phyloP scores from a whole-genome alignment of 2,888 invertebrate species.

The Phragmatobia fuliginosa region DNA sequence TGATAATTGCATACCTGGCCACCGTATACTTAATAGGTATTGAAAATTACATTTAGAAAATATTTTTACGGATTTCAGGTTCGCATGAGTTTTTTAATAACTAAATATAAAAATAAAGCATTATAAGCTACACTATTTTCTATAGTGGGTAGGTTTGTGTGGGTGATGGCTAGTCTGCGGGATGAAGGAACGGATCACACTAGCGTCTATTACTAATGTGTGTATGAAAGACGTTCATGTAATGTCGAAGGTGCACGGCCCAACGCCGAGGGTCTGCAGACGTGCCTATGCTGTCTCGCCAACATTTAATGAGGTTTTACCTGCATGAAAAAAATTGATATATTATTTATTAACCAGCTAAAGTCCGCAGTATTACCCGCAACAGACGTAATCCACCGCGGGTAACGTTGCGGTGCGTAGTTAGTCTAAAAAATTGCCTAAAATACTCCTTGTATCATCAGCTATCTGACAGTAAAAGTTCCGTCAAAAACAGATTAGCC shows the following conservation, averaged over 20 bases:
- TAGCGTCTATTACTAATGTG: slow-evolving; percentile 53
- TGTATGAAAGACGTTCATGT: slow-evolving; percentile 54
- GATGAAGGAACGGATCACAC: slow-evolving; percentile 54
- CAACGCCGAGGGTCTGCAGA: slow-evolving; percentile 51
- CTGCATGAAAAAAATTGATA: slow-evolving; percentile 53
- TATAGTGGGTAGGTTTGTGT: slow-evolving; percentile 49
- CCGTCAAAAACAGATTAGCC: no score
- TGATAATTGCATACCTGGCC: slow-evolving; percentile 54
- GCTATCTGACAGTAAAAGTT: no score
- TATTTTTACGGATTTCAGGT: slow-evolving; percentile 48
- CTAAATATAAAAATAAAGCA: slow-evolving; percentile 66
- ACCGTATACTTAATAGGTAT: slow-evolving; percentile 35
- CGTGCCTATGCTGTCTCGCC: slow-evolving; percentile 64
- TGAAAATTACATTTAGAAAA: slow-evolving; percentile 47
- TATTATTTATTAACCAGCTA: no score
- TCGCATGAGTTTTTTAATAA: slow-evolving; percentile 46
- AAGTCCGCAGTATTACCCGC: no score
- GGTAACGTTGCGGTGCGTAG: no score
- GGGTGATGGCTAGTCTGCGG: slow-evolving; percentile 63
- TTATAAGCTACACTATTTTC: slow-evolving; percentile 48
- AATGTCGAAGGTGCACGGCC: slow-evolving; percentile 49
- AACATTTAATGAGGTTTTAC: slow-evolving; percentile 82
- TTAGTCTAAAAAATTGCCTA: no score
- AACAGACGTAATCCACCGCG: no score
- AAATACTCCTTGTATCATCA: no score